A percentile compares a stretch with the other conserved stretches of the same genome.
These are phyloP conservation scores for Sesamia nonagrioides DNA, from an alignment of 1,140 invertebrate species.

Conservation along the genomic window DNA sequence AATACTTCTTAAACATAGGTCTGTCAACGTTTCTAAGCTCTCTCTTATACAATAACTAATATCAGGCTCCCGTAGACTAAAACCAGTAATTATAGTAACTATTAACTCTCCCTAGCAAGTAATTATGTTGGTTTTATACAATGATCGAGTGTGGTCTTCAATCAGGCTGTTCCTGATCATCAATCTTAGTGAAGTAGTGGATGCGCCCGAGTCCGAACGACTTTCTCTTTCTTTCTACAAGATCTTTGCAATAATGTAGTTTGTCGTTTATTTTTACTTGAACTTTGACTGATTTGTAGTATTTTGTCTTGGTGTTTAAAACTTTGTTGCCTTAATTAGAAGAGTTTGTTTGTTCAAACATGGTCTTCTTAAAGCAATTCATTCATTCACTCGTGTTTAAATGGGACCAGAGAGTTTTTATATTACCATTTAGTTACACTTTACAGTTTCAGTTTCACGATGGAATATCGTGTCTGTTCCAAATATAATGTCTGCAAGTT, in stretches of 20 bases:
- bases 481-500: too few species aligned
- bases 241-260: conserved; percentile 23
- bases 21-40: conserved; percentile 21
- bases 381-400: too few species aligned
- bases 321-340: background rate
- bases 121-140: conserved; percentile 49
- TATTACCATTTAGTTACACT: too few species aligned
- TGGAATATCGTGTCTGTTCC: too few species aligned
- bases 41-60: conserved; percentile 36
- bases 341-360: too few species aligned
- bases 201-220: conserved; percentile 19
- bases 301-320: background rate
- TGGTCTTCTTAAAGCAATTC: too few species aligned
- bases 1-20: conserved; percentile 29
- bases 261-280: conserved; percentile 11
- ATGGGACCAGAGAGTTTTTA: too few species aligned
- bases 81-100: conserved; percentile 44
- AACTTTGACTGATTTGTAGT: conserved; percentile 19
- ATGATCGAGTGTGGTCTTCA: conserved; percentile 47
- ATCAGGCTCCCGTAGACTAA: background rate
- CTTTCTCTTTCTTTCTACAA: conserved; percentile 36
- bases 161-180: conserved; percentile 39
- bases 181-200: conserved; percentile 33
- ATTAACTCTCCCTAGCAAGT: conserved; percentile 42
- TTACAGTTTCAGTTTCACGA: too few species aligned